Evolutionary conservation across 2,888 invertebrate species (phyloP).

Genomic region (Peribatodes rhomboidaria): DNA sequence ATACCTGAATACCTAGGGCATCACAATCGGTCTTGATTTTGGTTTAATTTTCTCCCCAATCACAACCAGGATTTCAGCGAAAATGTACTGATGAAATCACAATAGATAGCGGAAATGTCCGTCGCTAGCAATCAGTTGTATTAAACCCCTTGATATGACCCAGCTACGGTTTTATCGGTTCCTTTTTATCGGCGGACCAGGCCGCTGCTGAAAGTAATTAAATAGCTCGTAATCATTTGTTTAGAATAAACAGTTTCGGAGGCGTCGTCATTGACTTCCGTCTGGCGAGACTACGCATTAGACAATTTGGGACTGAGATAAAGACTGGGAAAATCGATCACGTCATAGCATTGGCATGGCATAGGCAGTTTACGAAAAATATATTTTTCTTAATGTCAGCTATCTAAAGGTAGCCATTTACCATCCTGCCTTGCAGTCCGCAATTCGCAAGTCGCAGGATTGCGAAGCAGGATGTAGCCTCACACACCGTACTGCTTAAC

Average conservation of each 20-base stretch:
- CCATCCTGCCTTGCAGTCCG: too few species aligned
- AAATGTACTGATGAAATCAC: neutral
- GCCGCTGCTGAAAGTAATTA: slow-evolving; percentile 29
- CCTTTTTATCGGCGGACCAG: slow-evolving; percentile 30
- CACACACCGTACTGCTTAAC: too few species aligned
- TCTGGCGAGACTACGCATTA: slow-evolving; percentile 17
- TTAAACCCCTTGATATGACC: slow-evolving; percentile 24
- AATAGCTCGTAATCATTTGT: slow-evolving; percentile 37
- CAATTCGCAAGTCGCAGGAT: too few species aligned
- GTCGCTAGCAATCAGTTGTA: slow-evolving; percentile 8
- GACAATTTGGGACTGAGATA: neutral
- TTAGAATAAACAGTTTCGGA: slow-evolving; percentile 22
- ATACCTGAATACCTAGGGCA: too few species aligned
- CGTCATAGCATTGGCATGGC: neutral
- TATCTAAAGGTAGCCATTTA: too few species aligned
- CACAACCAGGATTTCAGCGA: neutral
- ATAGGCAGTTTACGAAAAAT: neutral
- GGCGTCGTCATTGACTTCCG: slow-evolving; percentile 20
- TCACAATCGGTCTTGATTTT: too few species aligned
- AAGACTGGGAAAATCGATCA: neutral
- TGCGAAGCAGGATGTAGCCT: too few species aligned
- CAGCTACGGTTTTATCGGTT: slow-evolving; percentile 23
- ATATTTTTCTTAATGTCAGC: too few species aligned
- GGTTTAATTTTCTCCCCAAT: too few species aligned
- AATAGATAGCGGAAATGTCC: slow-evolving; percentile 9